Evolutionary conservation across 2,797 vertebrate species (phyloP).

Genomic region (Epinephelus coioides): DNA sequence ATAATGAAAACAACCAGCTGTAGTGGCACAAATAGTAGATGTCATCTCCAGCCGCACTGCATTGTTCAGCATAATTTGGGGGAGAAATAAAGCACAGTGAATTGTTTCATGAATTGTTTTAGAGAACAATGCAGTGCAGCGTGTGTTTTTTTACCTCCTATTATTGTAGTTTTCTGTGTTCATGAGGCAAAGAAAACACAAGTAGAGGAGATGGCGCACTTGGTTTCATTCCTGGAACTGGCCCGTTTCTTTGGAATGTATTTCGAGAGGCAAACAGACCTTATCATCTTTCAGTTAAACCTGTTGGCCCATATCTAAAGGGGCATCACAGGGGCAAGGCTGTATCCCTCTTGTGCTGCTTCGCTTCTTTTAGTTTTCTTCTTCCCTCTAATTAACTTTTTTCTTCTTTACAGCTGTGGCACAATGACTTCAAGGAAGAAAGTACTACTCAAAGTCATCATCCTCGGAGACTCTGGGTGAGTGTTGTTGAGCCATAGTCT

Average conservation of each 20-base stretch:
- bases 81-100: neutral
- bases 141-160: neutral
- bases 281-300: conserved; percentile 31
- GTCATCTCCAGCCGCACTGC: conserved; percentile 2
- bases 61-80: conserved; percentile 26
- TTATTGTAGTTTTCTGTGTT: conserved; percentile 5
- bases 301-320: conserved; percentile 4
- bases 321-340: neutral
- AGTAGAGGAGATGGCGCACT: neutral
- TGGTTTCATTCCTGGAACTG: conserved; percentile 21
- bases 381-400: neutral
- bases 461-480: conserved; percentile 98
- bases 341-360: neutral
- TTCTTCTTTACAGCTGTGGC: conserved; percentile 82
- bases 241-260: conserved; percentile 20
- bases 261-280: conserved; percentile 19
- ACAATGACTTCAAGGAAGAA: conserved; percentile 99
- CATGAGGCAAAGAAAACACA: conserved; percentile 2
- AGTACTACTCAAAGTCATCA: conserved; percentile 99
- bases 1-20: conserved; percentile 15
- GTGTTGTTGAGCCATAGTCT: conserved; percentile 65
- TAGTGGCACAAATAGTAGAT: conserved; percentile 10
- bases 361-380: neutral
- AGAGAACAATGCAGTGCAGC: neutral
- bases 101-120: conserved; percentile 21